Conservation (phyloP, 2,797 vertebrate species). For the Streptopelia turtur region DNA sequence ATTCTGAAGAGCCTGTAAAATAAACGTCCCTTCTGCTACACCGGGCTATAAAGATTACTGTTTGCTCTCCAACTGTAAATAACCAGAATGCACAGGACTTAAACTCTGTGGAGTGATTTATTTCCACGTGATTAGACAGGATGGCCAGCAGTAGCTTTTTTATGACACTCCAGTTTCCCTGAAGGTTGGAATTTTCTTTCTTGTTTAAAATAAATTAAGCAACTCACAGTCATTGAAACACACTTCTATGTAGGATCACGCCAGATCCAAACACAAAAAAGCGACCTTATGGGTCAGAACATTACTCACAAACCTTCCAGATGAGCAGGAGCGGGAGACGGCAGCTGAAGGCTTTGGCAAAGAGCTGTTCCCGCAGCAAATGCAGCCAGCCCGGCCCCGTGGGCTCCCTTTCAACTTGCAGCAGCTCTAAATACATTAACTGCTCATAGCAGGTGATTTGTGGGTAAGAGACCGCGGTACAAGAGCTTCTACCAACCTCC, state of each 20-base stretch:
- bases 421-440: constrained; percentile 2
- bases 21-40: neutral
- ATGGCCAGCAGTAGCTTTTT: neutral
- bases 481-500: neutral
- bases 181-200: neutral
- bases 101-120: neutral
- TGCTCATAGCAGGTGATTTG: neutral
- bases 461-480: neutral
- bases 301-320: neutral
- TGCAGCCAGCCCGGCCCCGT: neutral
- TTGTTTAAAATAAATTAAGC: neutral
- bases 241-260: neutral
- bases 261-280: neutral
- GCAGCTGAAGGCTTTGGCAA: neutral
- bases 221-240: neutral
- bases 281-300: constrained; percentile 27
- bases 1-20: neutral
- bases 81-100: neutral
- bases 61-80: neutral
- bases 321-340: neutral
- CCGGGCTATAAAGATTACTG: neutral
- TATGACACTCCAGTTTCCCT: neutral
- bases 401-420: neutral
- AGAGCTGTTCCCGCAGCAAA: constrained; percentile 28
- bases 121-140: neutral